Base-by-base conservation (phyloP, 1,140 invertebrate genomes). In the Cydia pomonella region DNA sequence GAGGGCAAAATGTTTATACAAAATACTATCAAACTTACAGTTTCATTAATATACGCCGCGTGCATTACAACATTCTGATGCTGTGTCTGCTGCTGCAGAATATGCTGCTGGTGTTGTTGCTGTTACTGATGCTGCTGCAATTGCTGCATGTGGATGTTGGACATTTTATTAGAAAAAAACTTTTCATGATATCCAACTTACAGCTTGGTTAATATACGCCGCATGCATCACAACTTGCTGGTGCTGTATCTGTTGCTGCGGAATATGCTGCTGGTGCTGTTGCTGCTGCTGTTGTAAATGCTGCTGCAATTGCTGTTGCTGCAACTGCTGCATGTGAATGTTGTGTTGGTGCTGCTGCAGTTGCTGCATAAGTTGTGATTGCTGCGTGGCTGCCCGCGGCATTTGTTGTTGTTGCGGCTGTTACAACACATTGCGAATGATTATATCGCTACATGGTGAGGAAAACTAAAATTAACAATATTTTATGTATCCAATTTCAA, bases 201-300 rank as follows among this genome's bases (percentile, higher is more conserved):
- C 88, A 72, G 82, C 59, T 82, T 91, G 90, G 80, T 92, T 92
- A 23, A 92, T 90, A 69, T 92, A 92, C 9, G 89, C 85, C 18
- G 89, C 84, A 77, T 92, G 91, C 91, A 92, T 92, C 16, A 92
- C 90, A 78, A 92, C 89, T 82, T 91, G 85, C 71, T 86, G 89
- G 63, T 91, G 91, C 23, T 78, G 86, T 41, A 80, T 77, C 12
- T 84, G 84, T 21, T 81, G 81, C 44, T 87, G 75, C 23, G 75
- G 77, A 47, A 77, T 71, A 47, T 77, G 88, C 74, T 86, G 87
- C 76, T 86, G 90, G 73, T 90, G 82, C 33, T 72, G 73, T 25
- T 71, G 63, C 62, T 71, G 62, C 9, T 64, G 76, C 10, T 74
- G 73, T 33, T 72, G 85, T 7, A 80, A 80, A 44, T 87, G 86